Evolutionary conservation across 2,888 invertebrate species (phyloP).

Genomic region (Platycnemis pennipes): DNA sequence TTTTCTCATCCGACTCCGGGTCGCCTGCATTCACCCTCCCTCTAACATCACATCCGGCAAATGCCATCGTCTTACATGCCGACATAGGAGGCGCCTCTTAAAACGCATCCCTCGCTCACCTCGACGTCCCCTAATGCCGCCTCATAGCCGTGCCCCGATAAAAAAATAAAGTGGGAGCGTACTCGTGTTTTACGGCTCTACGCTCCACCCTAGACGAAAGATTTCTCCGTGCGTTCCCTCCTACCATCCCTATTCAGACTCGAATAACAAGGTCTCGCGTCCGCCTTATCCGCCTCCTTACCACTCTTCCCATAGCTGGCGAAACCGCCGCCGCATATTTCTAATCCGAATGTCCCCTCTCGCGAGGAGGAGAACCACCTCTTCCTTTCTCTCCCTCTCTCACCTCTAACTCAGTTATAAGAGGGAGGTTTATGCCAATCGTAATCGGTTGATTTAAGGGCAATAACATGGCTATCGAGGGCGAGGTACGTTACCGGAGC

Average conservation of each 20-base stretch:
- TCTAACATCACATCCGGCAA: too few species aligned
- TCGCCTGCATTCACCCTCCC: too few species aligned
- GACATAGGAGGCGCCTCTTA: too few species aligned
- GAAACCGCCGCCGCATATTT: not conserved
- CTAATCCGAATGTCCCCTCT: not conserved
- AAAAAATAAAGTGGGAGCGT: not conserved
- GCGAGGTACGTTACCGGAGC: not conserved
- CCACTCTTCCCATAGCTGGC: not conserved
- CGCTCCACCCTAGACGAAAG: slow-evolving; percentile 17
- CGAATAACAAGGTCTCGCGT: not conserved
- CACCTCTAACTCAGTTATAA: not conserved
- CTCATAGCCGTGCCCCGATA: not conserved
- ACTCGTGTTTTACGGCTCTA: not conserved
- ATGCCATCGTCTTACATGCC: too few species aligned
- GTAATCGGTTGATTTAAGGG: slow-evolving; percentile 20
- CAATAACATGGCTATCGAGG: not conserved
- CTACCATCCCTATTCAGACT: not conserved
- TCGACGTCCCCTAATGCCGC: not conserved
- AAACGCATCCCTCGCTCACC: not conserved
- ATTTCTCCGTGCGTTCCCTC: not conserved
- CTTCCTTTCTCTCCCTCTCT: not conserved
- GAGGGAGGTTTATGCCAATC: not conserved
- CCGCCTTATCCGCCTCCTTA: not conserved
- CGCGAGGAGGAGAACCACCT: not conserved
- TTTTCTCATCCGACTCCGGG: too few species aligned